Evolutionary conservation across 2,113 vertebrate species (phyloP).

Genomic region (Actenoides hombroni): DNA sequence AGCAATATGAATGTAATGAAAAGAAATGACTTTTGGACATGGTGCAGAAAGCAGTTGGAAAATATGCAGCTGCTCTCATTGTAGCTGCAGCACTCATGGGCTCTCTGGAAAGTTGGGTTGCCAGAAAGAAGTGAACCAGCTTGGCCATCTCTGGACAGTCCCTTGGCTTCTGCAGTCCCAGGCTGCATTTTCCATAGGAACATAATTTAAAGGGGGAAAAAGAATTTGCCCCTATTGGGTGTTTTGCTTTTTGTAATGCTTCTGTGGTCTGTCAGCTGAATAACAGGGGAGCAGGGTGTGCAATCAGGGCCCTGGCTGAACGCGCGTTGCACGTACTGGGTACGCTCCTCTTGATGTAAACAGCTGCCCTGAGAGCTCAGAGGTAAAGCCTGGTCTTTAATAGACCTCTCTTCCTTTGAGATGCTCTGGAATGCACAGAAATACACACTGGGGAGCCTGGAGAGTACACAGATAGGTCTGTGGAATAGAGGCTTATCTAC

Average conservation of each 20-base stretch:
- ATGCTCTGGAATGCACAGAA: not conserved
- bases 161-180: not conserved
- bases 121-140: not conserved
- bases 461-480: not conserved
- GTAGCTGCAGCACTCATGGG: not conserved
- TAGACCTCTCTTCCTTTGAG: not conserved
- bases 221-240: not conserved
- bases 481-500: conserved; percentile 41
- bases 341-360: not conserved
- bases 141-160: not conserved
- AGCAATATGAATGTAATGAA: not conserved
- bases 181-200: not conserved
- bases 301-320: not conserved
- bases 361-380: not conserved
- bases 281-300: not conserved
- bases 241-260: not conserved
- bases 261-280: not conserved
- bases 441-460: not conserved
- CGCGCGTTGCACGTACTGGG: not conserved
- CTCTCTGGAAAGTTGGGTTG: not conserved
- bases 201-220: not conserved
- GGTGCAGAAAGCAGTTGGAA: not conserved
- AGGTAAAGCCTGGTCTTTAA: not conserved
- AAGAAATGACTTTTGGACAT: not conserved
- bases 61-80: not conserved